phyloP scores from a whole-genome alignment of 2,888 invertebrate genomes.

The Tinea semifulvella region DNA sequence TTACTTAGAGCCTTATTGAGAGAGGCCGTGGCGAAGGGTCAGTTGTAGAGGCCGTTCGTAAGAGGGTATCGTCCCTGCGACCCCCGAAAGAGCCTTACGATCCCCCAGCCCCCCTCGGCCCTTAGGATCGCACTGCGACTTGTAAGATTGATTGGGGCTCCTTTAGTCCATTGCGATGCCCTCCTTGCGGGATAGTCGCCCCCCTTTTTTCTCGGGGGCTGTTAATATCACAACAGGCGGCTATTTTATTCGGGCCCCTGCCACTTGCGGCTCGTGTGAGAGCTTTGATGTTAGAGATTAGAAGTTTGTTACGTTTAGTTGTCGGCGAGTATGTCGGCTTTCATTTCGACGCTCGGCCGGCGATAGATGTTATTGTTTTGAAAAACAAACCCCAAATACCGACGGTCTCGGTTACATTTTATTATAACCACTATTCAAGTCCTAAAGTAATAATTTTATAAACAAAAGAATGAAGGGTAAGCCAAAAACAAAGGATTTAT shows the following conservation, averaged over 20 bases:
- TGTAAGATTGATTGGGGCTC: slow-evolving; percentile 69
- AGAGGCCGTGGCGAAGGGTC: slow-evolving; percentile 48
- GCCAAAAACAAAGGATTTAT: no score
- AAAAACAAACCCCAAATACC: neutral
- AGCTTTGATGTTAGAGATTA: slow-evolving; percentile 59
- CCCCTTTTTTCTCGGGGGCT: slow-evolving; percentile 47
- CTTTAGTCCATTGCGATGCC: slow-evolving; percentile 65
- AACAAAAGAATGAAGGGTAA: no score
- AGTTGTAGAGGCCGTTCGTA: slow-evolving; percentile 45
- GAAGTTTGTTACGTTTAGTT: slow-evolving; percentile 35
- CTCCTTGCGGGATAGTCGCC: slow-evolving; percentile 55
- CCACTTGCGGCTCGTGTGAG: slow-evolving; percentile 39
- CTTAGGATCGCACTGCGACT: slow-evolving; percentile 49
- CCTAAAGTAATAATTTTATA: no score
- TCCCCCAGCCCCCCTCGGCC: slow-evolving; percentile 16
- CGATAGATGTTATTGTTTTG: neutral
- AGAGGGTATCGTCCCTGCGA: slow-evolving; percentile 62
- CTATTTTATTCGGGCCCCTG: slow-evolving; percentile 48
- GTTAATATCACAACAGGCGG: slow-evolving; percentile 60
- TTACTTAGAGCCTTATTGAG: neutral
- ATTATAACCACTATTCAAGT: no score
- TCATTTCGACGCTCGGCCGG: neutral
- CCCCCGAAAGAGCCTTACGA: slow-evolving; percentile 41
- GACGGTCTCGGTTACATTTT: no score
- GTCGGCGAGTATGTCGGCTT: slow-evolving; percentile 3